Evolutionary conservation across 1,140 invertebrate species (phyloP).

Genomic region (Philaenus spumarius): DNA sequence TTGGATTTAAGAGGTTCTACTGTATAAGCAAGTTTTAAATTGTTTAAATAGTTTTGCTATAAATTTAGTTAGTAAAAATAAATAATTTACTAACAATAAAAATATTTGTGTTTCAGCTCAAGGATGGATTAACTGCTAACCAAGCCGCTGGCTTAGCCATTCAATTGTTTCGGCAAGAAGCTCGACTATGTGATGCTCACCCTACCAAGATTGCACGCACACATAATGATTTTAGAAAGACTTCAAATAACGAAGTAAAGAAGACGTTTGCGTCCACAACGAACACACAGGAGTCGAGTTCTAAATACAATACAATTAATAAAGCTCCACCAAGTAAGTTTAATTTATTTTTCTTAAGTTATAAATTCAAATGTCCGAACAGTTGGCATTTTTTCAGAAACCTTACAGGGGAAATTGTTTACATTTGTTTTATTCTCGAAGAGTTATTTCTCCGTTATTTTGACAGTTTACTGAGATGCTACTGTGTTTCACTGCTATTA

Average conservation of each 20-base stretch:
- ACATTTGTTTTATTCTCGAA: too few species aligned
- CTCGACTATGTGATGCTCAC: conserved; percentile 66
- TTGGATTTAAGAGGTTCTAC: too few species aligned
- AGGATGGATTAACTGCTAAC: conserved; percentile 71
- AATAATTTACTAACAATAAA: neutral
- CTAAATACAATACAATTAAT: too few species aligned
- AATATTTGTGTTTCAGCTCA: conserved; percentile 45
- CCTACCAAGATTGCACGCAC: conserved; percentile 66
- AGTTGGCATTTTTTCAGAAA: too few species aligned
- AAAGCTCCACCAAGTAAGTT: neutral
- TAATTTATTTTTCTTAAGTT: neutral
- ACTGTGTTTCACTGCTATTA: too few species aligned
- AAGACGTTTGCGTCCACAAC: too few species aligned
- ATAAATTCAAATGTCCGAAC: neutral
- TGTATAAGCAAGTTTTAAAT: neutral
- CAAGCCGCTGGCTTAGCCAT: conserved; percentile 83
- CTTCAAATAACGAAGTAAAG: too few species aligned
- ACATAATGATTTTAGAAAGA: too few species aligned
- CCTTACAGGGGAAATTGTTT: too few species aligned
- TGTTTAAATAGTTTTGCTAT: neutral
- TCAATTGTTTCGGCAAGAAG: conserved; percentile 76
- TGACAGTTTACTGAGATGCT: too few species aligned
- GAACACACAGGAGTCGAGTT: too few species aligned
- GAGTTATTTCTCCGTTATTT: too few species aligned
- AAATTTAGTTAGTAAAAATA: neutral